These are phyloP conservation scores for Orgyia antiqua DNA, from an alignment of 2,888 invertebrate genomes.

Conservation along the genomic window DNA sequence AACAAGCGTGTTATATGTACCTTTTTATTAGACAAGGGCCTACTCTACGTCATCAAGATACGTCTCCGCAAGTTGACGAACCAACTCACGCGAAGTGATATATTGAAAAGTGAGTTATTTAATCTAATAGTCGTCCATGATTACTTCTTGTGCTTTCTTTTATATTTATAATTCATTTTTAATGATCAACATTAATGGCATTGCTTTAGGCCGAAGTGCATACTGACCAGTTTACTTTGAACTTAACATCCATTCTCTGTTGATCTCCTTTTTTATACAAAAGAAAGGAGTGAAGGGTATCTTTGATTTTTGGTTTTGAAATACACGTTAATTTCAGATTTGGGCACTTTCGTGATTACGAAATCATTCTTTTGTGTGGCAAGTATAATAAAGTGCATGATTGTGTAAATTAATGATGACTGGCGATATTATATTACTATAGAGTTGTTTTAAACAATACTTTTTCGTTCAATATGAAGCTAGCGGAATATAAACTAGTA, in stretches of 20 bases:
- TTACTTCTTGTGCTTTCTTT: slow-evolving; percentile 73
- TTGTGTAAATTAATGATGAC: slow-evolving; percentile 57
- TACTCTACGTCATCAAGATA: too few species aligned
- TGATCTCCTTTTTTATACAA: slow-evolving; percentile 14
- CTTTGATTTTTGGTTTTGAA: slow-evolving; percentile 38
- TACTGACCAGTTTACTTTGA: slow-evolving; percentile 37
- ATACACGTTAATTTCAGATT: slow-evolving; percentile 75
- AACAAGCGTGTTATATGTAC: too few species aligned
- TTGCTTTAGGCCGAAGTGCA: slow-evolving; percentile 55
- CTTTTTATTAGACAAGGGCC: too few species aligned
- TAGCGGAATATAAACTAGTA: too few species aligned
- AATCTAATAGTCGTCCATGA: slow-evolving; percentile 65
- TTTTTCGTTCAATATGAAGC: too few species aligned
- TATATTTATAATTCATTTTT: slow-evolving; percentile 77
- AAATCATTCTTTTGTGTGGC: slow-evolving; percentile 61
- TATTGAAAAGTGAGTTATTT: slow-evolving; percentile 59
- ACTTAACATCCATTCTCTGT: slow-evolving; percentile 32
- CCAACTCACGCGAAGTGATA: too few species aligned
- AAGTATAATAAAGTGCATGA: slow-evolving; percentile 58
- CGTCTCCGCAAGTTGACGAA: too few species aligned
- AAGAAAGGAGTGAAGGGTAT: slow-evolving; percentile 19
- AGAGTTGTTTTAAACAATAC: too few species aligned
- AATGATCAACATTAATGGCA: slow-evolving; percentile 75
- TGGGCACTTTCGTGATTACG: slow-evolving; percentile 67
- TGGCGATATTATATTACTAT: slow-evolving; percentile 19